Evolutionary conservation across 2,113 vertebrate genomes (phyloP).

Genomic region (Ancistrus triradiatus): DNA sequence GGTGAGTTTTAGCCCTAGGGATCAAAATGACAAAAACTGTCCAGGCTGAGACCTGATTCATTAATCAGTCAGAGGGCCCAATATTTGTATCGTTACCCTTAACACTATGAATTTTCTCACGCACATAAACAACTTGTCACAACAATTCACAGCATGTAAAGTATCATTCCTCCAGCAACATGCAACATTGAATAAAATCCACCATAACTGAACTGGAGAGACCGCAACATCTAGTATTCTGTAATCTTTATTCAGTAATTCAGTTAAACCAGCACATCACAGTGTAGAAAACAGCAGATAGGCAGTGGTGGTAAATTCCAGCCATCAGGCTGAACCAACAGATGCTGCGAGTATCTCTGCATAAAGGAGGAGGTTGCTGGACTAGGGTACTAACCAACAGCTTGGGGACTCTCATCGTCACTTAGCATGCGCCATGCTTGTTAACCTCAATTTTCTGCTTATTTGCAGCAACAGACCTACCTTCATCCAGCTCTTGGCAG

Average conservation of each 20-base stretch:
- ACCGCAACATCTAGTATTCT: too few species aligned
- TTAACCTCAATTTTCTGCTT: conserved; percentile 75
- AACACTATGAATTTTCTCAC: too few species aligned
- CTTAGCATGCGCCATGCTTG: conserved; percentile 68
- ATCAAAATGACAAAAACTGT: too few species aligned
- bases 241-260: conserved; percentile 4
- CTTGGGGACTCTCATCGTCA: conserved; percentile 58
- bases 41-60: too few species aligned
- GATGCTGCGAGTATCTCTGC: conserved; percentile 32
- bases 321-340: conserved; percentile 26
- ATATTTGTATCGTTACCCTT: too few species aligned
- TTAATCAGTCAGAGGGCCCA: too few species aligned
- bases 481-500: conserved; percentile 61
- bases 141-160: too few species aligned
- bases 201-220: too few species aligned
- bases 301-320: conserved; percentile 31
- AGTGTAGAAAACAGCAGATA: conserved; percentile 8
- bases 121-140: too few species aligned
- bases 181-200: too few species aligned
- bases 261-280: conserved; percentile 23
- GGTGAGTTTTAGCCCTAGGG: too few species aligned
- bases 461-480: conserved; percentile 56
- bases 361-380: conserved; percentile 48
- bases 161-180: too few species aligned
- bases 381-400: conserved; percentile 63